Evolutionary conservation across 1,140 invertebrate species (phyloP), one percentile per base, ranked within the genome.

Genomic region (Lepidurus arcticus): DNA sequence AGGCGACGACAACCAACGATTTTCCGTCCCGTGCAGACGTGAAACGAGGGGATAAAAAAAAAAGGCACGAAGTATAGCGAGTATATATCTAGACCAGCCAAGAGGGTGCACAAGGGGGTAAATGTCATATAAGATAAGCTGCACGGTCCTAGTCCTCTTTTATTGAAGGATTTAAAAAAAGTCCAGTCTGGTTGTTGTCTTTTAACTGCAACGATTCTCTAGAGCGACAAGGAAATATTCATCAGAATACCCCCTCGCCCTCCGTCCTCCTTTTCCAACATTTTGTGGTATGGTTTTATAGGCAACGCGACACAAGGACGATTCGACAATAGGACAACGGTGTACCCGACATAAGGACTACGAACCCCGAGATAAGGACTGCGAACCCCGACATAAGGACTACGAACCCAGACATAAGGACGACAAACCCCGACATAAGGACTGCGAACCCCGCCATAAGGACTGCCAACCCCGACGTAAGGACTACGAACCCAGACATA

Each of bases 1-100:
- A 65, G 53, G 53, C 53, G 53, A 65, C 53, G 53, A 65, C 53
- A 65, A 21, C 53, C 53, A 65, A 65, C 53, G 53, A 65, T 65
- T 65, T 65, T 65, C 53, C 53, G 53, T 65, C 53, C 53, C 53
- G 53, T 65, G 53, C 53, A 65, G 53, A 65, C 53, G 13, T 65
- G 53, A 65, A 65, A 65, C 53, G 53, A 65, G 6, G 53, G 53
- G 53, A 65, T 65, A 65, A 65, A 65, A 21, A 65, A 65, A 65
- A 21, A 21, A 65, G n/a, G 21, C 53, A 21, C 16, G 53, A 47
- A 65, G 16, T 13, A 9, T 13, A 65, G 53, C 21, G 13, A n/a
- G 53, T 65, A 65, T 21, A 21, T 65, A 65, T 65, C 53, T 65
- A 13, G 53, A 65, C 53, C 53, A 13, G 6, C 16, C 16, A 65